These are phyloP conservation scores for Aeoliscus strigatus DNA, from an alignment of 2,797 vertebrate genomes.

Conservation along the genomic window DNA sequence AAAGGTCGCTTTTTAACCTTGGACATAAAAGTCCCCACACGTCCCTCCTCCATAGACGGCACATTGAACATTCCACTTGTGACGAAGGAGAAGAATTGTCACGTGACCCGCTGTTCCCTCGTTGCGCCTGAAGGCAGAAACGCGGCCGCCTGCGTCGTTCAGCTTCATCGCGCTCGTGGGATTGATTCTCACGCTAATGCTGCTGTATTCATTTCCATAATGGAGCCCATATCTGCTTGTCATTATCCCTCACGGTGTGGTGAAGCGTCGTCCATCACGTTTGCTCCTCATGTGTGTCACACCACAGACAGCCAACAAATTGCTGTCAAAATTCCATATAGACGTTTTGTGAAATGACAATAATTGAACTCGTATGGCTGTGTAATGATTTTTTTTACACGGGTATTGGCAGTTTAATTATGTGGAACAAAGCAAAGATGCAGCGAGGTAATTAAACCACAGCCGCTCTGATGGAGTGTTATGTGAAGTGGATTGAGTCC, in stretches of 20 bases:
- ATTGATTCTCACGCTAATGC: constrained; percentile 9
- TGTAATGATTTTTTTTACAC: constrained; percentile 17
- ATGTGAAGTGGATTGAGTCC: constrained; percentile 34
- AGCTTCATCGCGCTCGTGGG: constrained; percentile 4
- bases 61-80: no score
- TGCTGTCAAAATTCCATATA: constrained; percentile 1
- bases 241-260: constrained; percentile 9
- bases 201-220: constrained; percentile 18
- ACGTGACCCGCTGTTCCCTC: background rate
- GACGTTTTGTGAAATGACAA: constrained; percentile 22
- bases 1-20: no score
- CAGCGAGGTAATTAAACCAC: constrained; percentile 24
- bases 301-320: constrained; percentile 11
- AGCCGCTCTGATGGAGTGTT: constrained; percentile 43
- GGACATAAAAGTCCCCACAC: no score
- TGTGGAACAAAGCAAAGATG: constrained; percentile 38
- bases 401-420: constrained; percentile 51
- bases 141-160: constrained; percentile 5
- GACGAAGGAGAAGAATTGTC: no score
- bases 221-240: constrained; percentile 1
- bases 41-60: no score
- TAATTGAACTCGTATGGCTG: constrained; percentile 8
- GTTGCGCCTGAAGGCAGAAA: background rate
- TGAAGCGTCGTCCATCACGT: constrained; percentile 14
- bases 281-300: background rate